phyloP scores from a whole-genome alignment of 2,888 invertebrate genomes.

The Limenitis camilla region DNA sequence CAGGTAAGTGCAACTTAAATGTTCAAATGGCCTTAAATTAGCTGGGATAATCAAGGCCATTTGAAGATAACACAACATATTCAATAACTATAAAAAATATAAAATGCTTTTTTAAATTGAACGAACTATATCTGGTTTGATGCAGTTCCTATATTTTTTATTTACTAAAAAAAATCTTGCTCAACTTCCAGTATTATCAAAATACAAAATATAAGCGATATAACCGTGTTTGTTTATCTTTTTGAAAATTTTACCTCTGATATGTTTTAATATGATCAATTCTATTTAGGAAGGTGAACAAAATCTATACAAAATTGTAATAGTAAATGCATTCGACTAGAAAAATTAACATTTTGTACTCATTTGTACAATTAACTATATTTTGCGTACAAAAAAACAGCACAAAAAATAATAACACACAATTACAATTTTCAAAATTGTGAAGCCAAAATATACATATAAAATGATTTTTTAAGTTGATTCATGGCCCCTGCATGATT shows the following conservation, averaged over 20 bases:
- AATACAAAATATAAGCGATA: constrained; percentile 27
- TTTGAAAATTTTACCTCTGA: constrained; percentile 32
- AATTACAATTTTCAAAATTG: background rate
- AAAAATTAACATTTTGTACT: no score
- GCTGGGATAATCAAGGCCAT: constrained; percentile 65
- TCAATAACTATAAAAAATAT: no score
- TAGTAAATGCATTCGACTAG: background rate
- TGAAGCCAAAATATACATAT: background rate
- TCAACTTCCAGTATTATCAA: constrained; percentile 35
- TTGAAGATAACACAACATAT: constrained; percentile 33
- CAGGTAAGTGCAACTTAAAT: constrained; percentile 27
- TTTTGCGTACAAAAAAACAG: no score
- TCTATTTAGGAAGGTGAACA: constrained; percentile 40
- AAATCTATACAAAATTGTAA: constrained; percentile 28
- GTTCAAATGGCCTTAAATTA: constrained; percentile 57
- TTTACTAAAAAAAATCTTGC: constrained; percentile 34
- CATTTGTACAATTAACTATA: no score
- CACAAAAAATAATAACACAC: no score
- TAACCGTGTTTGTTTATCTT: constrained; percentile 24
- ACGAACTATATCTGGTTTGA: no score
- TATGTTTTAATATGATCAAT: constrained; percentile 37
- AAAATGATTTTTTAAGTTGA: background rate
- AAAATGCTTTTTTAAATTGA: no score
- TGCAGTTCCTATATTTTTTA: no score
- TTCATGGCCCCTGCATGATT: constrained; percentile 16